phyloP scores from a whole-genome alignment of 2,888 invertebrate species.

The Tenthredo livida region DNA sequence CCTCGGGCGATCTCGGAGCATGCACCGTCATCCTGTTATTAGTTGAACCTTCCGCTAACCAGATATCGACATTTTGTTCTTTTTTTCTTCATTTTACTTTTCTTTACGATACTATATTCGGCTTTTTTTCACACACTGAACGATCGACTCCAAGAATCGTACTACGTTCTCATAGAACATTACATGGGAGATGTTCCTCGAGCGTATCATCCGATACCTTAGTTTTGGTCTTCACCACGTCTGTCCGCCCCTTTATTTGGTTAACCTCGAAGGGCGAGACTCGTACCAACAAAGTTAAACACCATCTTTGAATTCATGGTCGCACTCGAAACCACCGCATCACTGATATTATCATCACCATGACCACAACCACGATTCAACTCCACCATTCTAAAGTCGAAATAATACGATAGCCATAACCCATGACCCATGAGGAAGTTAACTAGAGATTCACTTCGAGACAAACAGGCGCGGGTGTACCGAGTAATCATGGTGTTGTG shows the following conservation, averaged over 20 bases:
- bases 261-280: slow-evolving; percentile 61
- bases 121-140: not conserved
- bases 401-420: slow-evolving; percentile 72
- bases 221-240: not conserved
- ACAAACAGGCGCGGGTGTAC: slow-evolving; percentile 52
- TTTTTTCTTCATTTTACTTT: slow-evolving; percentile 52
- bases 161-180: not conserved
- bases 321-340: not conserved
- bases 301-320: not conserved
- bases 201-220: slow-evolving; percentile 25
- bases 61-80: slow-evolving; percentile 37
- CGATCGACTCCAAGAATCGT: not conserved
- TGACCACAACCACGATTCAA: slow-evolving; percentile 17
- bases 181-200: not conserved
- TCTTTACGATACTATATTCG: slow-evolving; percentile 54
- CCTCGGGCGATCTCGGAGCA: slow-evolving; percentile 39
- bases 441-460: slow-evolving; percentile 66
- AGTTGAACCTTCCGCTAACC: slow-evolving; percentile 48
- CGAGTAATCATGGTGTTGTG: slow-evolving; percentile 69
- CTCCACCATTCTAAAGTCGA: not conserved
- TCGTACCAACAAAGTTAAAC: not conserved
- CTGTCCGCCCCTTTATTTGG: slow-evolving; percentile 64
- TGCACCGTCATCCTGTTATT: slow-evolving; percentile 55
- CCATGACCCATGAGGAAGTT: slow-evolving; percentile 68
- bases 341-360: slow-evolving; percentile 33